These are phyloP conservation scores for Seira musarum DNA, from an alignment of 2,888 invertebrate genomes.

Conservation along the genomic window DNA sequence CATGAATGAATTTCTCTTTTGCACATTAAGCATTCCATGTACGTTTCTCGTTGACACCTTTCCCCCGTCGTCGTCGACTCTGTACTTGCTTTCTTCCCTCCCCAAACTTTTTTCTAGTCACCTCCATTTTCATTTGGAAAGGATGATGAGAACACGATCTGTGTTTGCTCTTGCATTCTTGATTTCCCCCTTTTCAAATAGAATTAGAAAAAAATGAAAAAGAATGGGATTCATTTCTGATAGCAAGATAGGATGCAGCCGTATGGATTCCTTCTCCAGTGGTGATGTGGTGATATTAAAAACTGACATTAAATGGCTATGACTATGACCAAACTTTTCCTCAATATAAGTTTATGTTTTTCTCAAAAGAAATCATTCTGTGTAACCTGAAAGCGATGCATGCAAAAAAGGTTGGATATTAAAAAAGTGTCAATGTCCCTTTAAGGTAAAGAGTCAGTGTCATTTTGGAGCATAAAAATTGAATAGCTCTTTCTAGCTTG, in stretches of 20 bases:
- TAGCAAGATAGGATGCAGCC: too few relatives aligned
- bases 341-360: too few relatives aligned
- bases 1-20: slow-evolving; percentile 46
- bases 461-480: too few relatives aligned
- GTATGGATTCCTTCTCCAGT: slow-evolving; percentile 31
- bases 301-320: too few relatives aligned
- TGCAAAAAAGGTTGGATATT: too few relatives aligned
- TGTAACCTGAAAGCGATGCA: too few relatives aligned
- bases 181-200: slow-evolving; percentile 23
- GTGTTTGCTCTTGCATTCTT: slow-evolving; percentile 44
- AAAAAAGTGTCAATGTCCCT: too few relatives aligned
- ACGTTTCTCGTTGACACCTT: slow-evolving; percentile 57
- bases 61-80: slow-evolving; percentile 36
- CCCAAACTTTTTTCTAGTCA: slow-evolving; percentile 1
- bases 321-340: too few relatives aligned
- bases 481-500: background rate
- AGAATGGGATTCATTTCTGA: slow-evolving; percentile 28
- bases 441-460: too few relatives aligned
- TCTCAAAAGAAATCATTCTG: too few relatives aligned
- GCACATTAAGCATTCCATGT: slow-evolving; percentile 48
- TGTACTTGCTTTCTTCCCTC: background rate
- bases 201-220: too few relatives aligned
- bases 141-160: background rate
- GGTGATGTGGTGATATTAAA: too few relatives aligned
- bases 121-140: slow-evolving; percentile 37